Evolutionary conservation across 2,113 vertebrate genomes (phyloP).

Genomic region (Hirundichthys speculiger): DNA sequence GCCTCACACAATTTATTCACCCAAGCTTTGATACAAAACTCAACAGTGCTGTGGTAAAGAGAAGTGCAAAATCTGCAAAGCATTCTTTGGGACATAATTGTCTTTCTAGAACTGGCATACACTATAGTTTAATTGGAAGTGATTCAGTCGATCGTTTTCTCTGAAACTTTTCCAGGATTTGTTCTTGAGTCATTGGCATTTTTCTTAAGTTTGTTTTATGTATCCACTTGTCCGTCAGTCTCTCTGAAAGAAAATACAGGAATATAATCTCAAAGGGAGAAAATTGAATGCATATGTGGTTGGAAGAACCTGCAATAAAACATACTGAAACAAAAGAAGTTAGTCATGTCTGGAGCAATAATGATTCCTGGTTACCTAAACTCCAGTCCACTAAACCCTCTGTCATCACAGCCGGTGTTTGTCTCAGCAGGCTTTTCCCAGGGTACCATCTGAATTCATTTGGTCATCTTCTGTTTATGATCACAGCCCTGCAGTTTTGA

Average conservation of each 20-base stretch:
- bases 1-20: constrained; percentile 65
- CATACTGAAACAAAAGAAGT: neutral
- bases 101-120: constrained; percentile 54
- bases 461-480: constrained; percentile 11
- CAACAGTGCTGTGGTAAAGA: constrained; percentile 46
- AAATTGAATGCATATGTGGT: too few relatives aligned
- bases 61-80: constrained; percentile 62
- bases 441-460: constrained; percentile 9
- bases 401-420: too few relatives aligned
- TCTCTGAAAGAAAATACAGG: neutral
- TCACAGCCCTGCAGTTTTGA: constrained; percentile 7
- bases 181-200: too few relatives aligned
- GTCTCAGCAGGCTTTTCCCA: too few relatives aligned
- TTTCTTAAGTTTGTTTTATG: too few relatives aligned
- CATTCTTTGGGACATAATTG: constrained; percentile 23
- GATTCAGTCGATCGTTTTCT: neutral
- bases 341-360: constrained; percentile 2
- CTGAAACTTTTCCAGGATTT: too few relatives aligned
- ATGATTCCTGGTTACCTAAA: constrained; percentile 16
- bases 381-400: constrained; percentile 8
- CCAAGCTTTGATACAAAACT: constrained; percentile 60
- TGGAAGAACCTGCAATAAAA: neutral
- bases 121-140: constrained; percentile 39
- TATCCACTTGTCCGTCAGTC: neutral
- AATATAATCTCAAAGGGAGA: constrained; percentile 38